Conservation (phyloP, 2,113 vertebrate species). For the Prunella fulvescens region DNA sequence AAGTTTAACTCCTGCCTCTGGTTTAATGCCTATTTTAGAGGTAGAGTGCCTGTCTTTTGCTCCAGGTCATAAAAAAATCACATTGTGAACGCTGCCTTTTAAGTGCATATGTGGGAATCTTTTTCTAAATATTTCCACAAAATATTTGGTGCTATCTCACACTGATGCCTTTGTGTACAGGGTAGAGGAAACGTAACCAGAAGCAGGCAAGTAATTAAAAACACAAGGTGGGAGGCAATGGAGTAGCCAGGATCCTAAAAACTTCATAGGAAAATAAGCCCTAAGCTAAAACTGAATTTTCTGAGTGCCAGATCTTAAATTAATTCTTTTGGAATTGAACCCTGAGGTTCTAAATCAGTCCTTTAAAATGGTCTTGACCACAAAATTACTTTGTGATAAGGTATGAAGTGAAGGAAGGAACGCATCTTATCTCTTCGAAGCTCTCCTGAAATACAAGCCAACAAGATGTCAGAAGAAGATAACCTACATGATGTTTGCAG, state of each 20-base stretch:
- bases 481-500: not conserved
- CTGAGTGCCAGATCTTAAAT: not conserved
- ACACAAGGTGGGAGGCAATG: not conserved
- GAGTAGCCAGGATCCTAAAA: not conserved
- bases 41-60: not conserved
- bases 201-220: not conserved
- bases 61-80: slow-evolving; percentile 11
- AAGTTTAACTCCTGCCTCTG: not conserved
- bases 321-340: not conserved
- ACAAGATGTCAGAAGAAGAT: not conserved
- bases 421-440: not conserved
- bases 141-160: slow-evolving; percentile 2
- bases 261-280: not conserved
- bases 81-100: not conserved
- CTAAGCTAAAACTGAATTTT: not conserved
- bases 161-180: not conserved
- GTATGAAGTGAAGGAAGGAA: not conserved
- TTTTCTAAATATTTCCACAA: not conserved
- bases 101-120: not conserved
- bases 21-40: slow-evolving; percentile 2
- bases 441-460: not conserved
- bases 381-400: not conserved
- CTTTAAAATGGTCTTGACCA: not conserved
- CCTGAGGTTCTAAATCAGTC: not conserved
- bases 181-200: not conserved